Evolutionary conservation across 2,888 invertebrate genomes (phyloP).

Genomic region (Athalia rosae): DNA sequence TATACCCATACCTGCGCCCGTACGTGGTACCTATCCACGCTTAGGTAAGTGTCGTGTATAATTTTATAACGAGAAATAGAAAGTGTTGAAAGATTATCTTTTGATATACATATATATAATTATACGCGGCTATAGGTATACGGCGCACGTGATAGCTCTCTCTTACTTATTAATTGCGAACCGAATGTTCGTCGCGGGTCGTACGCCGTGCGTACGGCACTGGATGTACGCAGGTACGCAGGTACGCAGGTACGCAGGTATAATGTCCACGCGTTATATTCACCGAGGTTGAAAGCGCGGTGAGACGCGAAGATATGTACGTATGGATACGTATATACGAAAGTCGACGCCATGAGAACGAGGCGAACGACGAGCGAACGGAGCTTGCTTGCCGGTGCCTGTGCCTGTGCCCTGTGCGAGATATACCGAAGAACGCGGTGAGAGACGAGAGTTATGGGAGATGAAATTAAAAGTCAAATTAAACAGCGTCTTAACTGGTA

Average conservation of each 20-base stretch:
- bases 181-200: background rate
- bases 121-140: too few relatives aligned
- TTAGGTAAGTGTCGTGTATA: too few relatives aligned
- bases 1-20: too few relatives aligned
- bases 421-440: background rate
- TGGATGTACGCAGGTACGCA: background rate
- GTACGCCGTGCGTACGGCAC: background rate
- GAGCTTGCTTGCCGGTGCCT: too few relatives aligned
- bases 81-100: conserved; percentile 29
- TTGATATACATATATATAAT: background rate
- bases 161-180: background rate
- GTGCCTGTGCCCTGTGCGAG: background rate
- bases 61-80: conserved; percentile 16
- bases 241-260: background rate
- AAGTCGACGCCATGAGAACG: conserved; percentile 13
- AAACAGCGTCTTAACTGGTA: conserved; percentile 49
- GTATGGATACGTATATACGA: too few relatives aligned
- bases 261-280: too few relatives aligned
- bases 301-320: conserved; percentile 3
- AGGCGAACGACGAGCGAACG: background rate
- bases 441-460: conserved; percentile 36
- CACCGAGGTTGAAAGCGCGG: background rate
- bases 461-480: conserved; percentile 55
- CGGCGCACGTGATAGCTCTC: too few relatives aligned
- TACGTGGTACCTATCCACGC: too few relatives aligned